A percentile compares a stretch with the other conserved stretches of the same genome.
Evolutionary conservation across 2,113 vertebrate genomes (phyloP).

Genomic region (Conger conger): DNA sequence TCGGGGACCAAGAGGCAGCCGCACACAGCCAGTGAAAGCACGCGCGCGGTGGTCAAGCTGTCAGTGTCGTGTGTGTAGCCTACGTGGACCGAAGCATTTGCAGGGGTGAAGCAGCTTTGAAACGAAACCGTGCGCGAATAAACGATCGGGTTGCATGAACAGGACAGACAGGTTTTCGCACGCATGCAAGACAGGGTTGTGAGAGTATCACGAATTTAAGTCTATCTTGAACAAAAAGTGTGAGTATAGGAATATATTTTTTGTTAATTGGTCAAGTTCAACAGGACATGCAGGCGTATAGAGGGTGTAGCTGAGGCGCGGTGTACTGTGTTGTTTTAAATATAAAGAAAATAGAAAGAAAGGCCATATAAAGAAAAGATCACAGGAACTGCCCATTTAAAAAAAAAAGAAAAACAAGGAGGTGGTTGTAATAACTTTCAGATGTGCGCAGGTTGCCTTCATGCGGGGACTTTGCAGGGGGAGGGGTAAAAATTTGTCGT

Average conservation of each 20-base stretch:
- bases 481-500: constrained; percentile 58
- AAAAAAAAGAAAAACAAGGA: constrained; percentile 42
- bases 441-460: constrained; percentile 59
- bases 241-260: neutral
- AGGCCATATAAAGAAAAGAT: neutral
- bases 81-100: constrained; percentile 33
- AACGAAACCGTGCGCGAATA: constrained; percentile 42
- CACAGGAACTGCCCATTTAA: constrained; percentile 57
- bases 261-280: neutral
- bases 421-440: constrained; percentile 71
- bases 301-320: neutral
- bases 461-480: constrained; percentile 37
- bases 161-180: constrained; percentile 65
- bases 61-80: neutral
- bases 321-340: neutral
- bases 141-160: constrained; percentile 55
- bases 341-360: neutral
- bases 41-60: constrained; percentile 19
- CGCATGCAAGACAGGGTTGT: constrained; percentile 56
- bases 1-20: constrained; percentile 55
- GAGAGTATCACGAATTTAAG: neutral
- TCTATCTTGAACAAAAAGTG: neutral
- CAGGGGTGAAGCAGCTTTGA: constrained; percentile 27
- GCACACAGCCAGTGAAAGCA: constrained; percentile 33
- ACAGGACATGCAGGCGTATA: neutral